Percentiles rank a stretch among this genome's conserved stretches.
Conservation (phyloP, 2,888 invertebrate species). For the Fragum fragum region DNA sequence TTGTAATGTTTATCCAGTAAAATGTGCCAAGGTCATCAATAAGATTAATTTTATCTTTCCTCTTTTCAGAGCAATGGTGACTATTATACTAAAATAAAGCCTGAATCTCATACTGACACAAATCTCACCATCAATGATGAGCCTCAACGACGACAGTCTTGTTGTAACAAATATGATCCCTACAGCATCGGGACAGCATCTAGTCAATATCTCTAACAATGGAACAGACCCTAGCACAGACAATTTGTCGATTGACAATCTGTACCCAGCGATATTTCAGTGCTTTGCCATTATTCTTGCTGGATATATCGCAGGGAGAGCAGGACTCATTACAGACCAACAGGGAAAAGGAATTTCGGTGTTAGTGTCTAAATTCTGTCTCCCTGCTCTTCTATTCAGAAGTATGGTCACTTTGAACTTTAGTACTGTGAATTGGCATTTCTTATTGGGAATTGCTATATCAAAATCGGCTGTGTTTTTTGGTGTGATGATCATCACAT, state of each 20-base stretch:
- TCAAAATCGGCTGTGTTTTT: constrained; percentile 94
- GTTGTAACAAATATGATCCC: background rate
- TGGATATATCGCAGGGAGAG: constrained; percentile 85
- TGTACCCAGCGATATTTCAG: constrained; percentile 96
- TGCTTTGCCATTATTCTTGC: constrained; percentile 91
- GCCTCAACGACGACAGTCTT: background rate
- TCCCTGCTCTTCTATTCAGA: constrained; percentile 96
- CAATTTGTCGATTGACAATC: constrained; percentile 89
- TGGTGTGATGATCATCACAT: constrained; percentile 89
- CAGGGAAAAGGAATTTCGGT: constrained; percentile 92
- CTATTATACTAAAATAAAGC: too few relatives aligned
- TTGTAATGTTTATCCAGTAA: too few relatives aligned
- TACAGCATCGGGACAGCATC: background rate
- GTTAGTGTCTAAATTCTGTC: constrained; percentile 97
- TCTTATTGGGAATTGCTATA: constrained; percentile 94
- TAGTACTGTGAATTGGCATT: constrained; percentile 93
- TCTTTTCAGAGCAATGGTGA: too few relatives aligned
- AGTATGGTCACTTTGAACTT: constrained; percentile 94
- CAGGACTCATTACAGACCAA: constrained; percentile 74
- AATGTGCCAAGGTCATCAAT: too few relatives aligned
- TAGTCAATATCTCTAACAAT: constrained; percentile 30
- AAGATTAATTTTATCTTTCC: too few relatives aligned
- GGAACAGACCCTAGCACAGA: constrained; percentile 27
- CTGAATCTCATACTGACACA: background rate
- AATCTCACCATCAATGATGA: background rate